Evolutionary conservation across 64 coral and sea anemone species (phyloP), one percentile per base, ranked within the genome.

Genomic region (Astreopora myriophthalma): DNA sequence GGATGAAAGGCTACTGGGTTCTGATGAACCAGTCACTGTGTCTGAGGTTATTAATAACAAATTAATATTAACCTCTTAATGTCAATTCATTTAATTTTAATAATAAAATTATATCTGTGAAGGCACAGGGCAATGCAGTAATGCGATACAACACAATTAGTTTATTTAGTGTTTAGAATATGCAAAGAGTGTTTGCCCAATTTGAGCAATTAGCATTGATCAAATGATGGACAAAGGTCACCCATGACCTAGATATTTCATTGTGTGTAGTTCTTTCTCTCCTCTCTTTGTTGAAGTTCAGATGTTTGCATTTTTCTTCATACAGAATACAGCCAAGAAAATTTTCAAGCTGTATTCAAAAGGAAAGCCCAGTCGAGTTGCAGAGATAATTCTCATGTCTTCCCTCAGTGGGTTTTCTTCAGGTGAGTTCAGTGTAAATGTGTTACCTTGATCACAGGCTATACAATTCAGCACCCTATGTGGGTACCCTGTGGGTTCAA

Each of bases 341-440:
- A 96, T 96, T 26, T 96, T 96, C 38, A 76, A 73, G 48, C 85
- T 93, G 1, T 96, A 96, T 48, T 66, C 91, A 1, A 79, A 73
- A 49, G 80, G 89, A 12, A 96, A 96, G 74, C 95, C 95, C 32
- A 79, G 87, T 69, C 72, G 95, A 37, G 92, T 96, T 52, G 79
- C 95, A 0, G 95, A 96, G 73, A 84, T 96, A 16, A 89, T 96
- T 2, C 81, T 96, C 0, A 91, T 91, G 91, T 96, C 95, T 48
- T 96, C 95, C 13, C 87, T 96, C 9, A 93, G 86, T 19, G 87
- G 95, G 0, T 96, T 96, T 74, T 96, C 91, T 57, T 74, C 95
- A 87, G 95, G 95, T 96, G 34, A 0, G 52, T 29, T 8, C 26
- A 25, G 22, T 27, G 30, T 23, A 13, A 35, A 27, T 11, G 0